Evolutionary conservation across 2,797 vertebrate species (phyloP).

Genomic region (Eupleurogrammus muticus): DNA sequence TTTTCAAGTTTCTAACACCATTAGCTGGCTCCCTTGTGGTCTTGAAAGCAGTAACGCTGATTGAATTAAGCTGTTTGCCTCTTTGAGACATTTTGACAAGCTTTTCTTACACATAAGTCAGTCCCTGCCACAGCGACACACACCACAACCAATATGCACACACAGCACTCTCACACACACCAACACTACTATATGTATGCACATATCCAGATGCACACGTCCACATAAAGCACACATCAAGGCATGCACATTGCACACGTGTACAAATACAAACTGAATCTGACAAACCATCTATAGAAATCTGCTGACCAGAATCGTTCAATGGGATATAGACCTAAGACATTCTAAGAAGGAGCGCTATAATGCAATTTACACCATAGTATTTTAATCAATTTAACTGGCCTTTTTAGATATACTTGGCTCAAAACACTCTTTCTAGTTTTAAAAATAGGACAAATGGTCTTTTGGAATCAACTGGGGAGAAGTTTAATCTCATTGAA

Average conservation of each 20-base stretch:
- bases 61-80: slow-evolving; percentile 77
- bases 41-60: slow-evolving; percentile 67
- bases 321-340: slow-evolving; percentile 60
- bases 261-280: slow-evolving; percentile 47
- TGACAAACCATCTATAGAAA: slow-evolving; percentile 61
- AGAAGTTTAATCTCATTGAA: slow-evolving; percentile 81
- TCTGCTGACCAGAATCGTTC: slow-evolving; percentile 69
- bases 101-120: slow-evolving; percentile 61
- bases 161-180: slow-evolving; percentile 16
- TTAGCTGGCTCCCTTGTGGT: slow-evolving; percentile 74
- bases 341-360: slow-evolving; percentile 53
- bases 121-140: slow-evolving; percentile 39
- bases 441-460: slow-evolving; percentile 82
- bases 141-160: slow-evolving; percentile 26
- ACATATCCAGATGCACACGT: slow-evolving; percentile 19
- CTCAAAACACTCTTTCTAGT: slow-evolving; percentile 56
- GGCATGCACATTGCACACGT: slow-evolving; percentile 22
- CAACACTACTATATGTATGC: slow-evolving; percentile 21
- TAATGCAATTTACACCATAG: slow-evolving; percentile 72
- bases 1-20: slow-evolving; percentile 78
- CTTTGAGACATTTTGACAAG: slow-evolving; percentile 73
- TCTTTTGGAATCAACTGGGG: slow-evolving; percentile 73
- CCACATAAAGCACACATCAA: slow-evolving; percentile 12
- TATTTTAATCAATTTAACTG: slow-evolving; percentile 78
- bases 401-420: slow-evolving; percentile 66